Evolutionary conservation across 2,113 vertebrate genomes (phyloP), one percentile per base, ranked within the genome.

Genomic region (Meriones unguiculatus): DNA sequence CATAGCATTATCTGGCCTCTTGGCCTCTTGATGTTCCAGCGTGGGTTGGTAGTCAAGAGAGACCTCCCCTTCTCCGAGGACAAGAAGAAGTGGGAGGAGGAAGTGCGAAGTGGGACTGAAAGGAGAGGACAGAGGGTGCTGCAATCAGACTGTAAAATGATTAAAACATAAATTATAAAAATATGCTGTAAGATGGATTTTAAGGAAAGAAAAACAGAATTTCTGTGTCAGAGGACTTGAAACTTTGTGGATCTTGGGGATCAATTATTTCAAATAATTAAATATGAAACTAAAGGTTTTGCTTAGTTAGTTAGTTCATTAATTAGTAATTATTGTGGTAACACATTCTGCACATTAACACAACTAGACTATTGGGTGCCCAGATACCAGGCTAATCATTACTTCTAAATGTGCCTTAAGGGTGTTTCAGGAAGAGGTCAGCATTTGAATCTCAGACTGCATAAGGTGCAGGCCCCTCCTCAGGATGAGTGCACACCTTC

Each of bases 261-360:
- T 97, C 32, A 87, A 20, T 59, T 65, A 57, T 59, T 95, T 2
- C 89, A 64, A 96, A 93, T 9, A 75, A 28, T n/a, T 30, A 64
- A 46, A 86, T 22, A 77, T 62, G 1, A 1, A 88, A 62, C 7
- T 14, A 13, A 65, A 82, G 32, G 0, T 62, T 85, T 90, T 35
- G n/a, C 77, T 95, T 91, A 57, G 54, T 57, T 57, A 57, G 54
- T 57, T 57, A 57, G 46, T 46, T 46, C 46, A 57, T 57, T 15
- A 57, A 15, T 57, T 57, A 57, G 15, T 57, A 57, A 15, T 57
- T 57, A 57, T 52, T 93, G 12, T 57, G 50, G 25, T 32, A 76
- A 52, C 9, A 59, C 69, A 93, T 46, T 46, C 7, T n/a, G 20
- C 1, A 1, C 52, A 35, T 73, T 69, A 72, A 82, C 32, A 46